Percentiles rank a stretch among this genome's conserved stretches.
Evolutionary conservation across 2,113 vertebrate genomes (phyloP).

Genomic region (Calyptommatus sinebrachiatus): DNA sequence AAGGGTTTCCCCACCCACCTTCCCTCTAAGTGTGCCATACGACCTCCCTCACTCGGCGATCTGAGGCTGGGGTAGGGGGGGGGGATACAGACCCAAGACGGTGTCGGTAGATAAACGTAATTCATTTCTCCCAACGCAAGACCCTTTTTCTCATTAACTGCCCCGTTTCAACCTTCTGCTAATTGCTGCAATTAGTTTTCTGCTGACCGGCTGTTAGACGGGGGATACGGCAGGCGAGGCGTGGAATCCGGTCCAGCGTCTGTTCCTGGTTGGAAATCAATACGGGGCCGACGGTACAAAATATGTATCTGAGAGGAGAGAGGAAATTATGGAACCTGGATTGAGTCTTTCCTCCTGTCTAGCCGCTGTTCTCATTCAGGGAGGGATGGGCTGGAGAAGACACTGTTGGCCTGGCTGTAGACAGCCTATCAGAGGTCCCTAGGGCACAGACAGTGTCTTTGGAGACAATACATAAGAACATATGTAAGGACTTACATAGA

Average conservation of each 20-base stretch:
- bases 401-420: too few relatives aligned
- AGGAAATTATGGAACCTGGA: neutral
- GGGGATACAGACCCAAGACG: too few relatives aligned
- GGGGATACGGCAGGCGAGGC: neutral
- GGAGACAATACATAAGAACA: too few relatives aligned
- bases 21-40: neutral
- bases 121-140: neutral
- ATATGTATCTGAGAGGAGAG: neutral
- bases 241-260: neutral
- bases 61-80: neutral
- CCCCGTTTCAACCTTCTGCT: neutral
- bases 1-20: too few relatives aligned
- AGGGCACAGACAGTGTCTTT: too few relatives aligned
- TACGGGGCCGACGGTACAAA: slow-evolving; percentile 9
- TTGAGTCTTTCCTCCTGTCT: too few relatives aligned
- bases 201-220: neutral
- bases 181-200: neutral
- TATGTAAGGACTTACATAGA: too few relatives aligned
- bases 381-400: too few relatives aligned
- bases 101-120: neutral
- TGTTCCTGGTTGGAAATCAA: slow-evolving; percentile 13
- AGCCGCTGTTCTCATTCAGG: too few relatives aligned
- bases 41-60: neutral
- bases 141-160: slow-evolving; percentile 2
- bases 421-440: too few relatives aligned